Base-by-base conservation (phyloP, 2,113 vertebrate genomes). In the Hassar affinis region DNA sequence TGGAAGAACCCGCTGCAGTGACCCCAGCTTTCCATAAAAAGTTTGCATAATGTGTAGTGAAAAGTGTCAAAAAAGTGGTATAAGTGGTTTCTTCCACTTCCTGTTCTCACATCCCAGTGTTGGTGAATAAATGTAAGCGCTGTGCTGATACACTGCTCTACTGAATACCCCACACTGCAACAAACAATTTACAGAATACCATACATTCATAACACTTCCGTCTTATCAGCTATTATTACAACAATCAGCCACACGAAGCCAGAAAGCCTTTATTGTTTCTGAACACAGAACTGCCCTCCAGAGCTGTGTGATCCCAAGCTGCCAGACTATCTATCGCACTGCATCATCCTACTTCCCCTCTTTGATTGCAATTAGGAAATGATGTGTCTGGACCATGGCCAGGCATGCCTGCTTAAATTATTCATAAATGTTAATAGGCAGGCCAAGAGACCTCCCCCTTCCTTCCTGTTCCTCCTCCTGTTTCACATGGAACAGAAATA, bases 371-470 rank as follows among this genome's bases (percentile, higher is more conserved):
- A 86, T 87, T 88, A 88, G 84, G 81, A 82, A 86, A 88, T 88
- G 71, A 88, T 88, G 86, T 79, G 83, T 69, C 82, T 90, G 89
- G 87, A 90, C 83, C 71, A 20, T 42, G 81, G 87, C 87, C 89
- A 88, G 86, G 47, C 68, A 35, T 82, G 83, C 81, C 66, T 80
- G 83, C 80, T 84, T 88, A 86, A 90, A 90, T 90, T 88, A 88
- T 90, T 90, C 87, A 85, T 87, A 85, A 90, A 88, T 88, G 86
- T 87, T 85, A 90, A 90, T 87, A 86, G 84, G 74, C 79, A 74
- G 84, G 78, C 72, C 64, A 62, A 82, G 89, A 79, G 72, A 51
- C 84, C 79, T 78, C 83, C 83, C 84, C 56, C 51, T 75, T 79
- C 54, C 62, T 57, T 82, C 76, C 51, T 59, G 66, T 74, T 81